phyloP scores from a whole-genome alignment of 2,113 vertebrate species.

The Pseudopodoces humilis region DNA sequence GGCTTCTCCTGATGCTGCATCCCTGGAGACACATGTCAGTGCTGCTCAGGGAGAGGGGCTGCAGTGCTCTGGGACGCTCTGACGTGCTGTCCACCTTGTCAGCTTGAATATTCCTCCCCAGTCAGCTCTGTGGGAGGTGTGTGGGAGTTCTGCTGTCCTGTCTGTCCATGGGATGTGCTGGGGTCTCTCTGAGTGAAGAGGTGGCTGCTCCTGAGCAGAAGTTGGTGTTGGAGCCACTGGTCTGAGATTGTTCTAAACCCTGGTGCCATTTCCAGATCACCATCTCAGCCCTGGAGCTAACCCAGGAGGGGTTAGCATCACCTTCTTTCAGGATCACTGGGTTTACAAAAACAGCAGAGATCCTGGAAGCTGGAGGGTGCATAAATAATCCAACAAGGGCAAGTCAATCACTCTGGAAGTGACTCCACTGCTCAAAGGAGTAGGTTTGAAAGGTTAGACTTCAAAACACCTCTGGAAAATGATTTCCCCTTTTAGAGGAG shows the following conservation, averaged over 20 bases:
- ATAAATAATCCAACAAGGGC: neutral
- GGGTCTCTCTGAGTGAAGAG: neutral
- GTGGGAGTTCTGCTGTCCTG: neutral
- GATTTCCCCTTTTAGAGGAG: neutral
- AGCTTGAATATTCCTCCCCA: neutral
- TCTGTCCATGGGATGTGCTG: neutral
- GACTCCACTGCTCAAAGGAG: neutral
- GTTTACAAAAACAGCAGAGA: neutral
- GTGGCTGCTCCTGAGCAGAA: neutral
- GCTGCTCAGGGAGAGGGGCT: conserved; percentile 19
- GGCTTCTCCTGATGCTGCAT: neutral
- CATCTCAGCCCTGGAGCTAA: neutral
- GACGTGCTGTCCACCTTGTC: conserved; percentile 10
- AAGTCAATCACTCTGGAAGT: neutral
- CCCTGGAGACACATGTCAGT: neutral
- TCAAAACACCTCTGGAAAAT: neutral
- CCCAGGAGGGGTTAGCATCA: neutral
- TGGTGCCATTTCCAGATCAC: neutral
- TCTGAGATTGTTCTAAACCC: neutral
- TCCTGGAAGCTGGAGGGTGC: neutral
- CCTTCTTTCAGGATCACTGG: neutral
- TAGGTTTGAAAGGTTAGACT: neutral
- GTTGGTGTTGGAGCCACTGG: neutral
- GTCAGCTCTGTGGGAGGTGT: neutral
- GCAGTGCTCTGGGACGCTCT: neutral